These are phyloP conservation scores for Gonioctena quinquepunctata DNA, from an alignment of 1,140 invertebrate genomes.

Conservation along the genomic window DNA sequence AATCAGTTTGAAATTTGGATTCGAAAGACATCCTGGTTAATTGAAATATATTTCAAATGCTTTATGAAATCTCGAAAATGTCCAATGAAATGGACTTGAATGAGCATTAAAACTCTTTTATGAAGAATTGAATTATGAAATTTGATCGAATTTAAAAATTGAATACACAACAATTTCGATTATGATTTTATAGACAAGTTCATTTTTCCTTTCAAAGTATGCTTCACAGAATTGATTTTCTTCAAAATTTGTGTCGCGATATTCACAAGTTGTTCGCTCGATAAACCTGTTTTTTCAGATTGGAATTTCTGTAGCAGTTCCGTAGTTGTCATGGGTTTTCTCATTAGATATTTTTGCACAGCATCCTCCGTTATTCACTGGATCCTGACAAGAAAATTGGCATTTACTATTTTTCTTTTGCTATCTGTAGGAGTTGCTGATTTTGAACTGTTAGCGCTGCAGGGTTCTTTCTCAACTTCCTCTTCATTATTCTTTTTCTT, in stretches of 20 bases:
- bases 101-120: too few species aligned
- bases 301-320: conserved; percentile 94
- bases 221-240: conserved; percentile 90
- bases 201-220: conserved; percentile 92
- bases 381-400: conserved; percentile 42
- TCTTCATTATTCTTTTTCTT: conserved; percentile 58
- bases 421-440: conserved; percentile 65
- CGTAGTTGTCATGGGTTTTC: conserved; percentile 95
- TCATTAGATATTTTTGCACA: conserved; percentile 90
- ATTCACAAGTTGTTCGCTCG: conserved; percentile 85
- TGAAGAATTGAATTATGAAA: too few species aligned
- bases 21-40: too few species aligned
- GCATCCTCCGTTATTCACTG: conserved; percentile 86
- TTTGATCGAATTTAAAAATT: too few species aligned
- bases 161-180: too few species aligned
- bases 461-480: conserved; percentile 47
- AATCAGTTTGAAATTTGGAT: too few species aligned
- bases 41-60: too few species aligned
- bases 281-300: conserved; percentile 87
- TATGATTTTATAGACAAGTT: conserved; percentile 82
- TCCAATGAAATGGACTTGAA: too few species aligned
- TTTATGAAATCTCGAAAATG: too few species aligned
- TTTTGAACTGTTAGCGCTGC: conserved; percentile 62
- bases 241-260: conserved; percentile 94
- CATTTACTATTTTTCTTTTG: conserved; percentile 48